Percentiles rank a stretch among this genome's conserved stretches.
phyloP scores from a whole-genome alignment of 2,888 invertebrate species.

The Tenthredo notha region DNA sequence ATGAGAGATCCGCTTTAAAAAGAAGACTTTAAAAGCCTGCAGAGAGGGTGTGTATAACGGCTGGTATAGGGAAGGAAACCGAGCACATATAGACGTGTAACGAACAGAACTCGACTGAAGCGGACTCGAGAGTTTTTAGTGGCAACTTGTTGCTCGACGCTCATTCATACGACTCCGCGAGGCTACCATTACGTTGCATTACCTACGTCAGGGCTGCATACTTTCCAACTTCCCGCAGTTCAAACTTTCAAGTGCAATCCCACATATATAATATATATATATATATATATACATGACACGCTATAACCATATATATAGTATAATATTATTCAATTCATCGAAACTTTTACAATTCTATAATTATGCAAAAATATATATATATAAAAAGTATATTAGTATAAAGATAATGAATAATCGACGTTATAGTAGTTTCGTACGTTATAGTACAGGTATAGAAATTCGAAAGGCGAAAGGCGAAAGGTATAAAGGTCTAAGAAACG shows the following conservation, averaged over 20 bases:
- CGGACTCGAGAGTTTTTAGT: conserved; percentile 79
- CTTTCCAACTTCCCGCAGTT: conserved; percentile 54
- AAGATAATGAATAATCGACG: not conserved
- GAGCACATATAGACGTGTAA: conserved; percentile 77
- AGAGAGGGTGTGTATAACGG: conserved; percentile 78
- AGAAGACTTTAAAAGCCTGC: conserved; percentile 79
- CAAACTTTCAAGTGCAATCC: conserved; percentile 33
- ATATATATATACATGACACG: not conserved
- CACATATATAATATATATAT: too few species aligned
- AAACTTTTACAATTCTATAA: conserved; percentile 77
- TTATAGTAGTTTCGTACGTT: not conserved
- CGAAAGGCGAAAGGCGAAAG: too few species aligned
- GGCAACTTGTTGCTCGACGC: conserved; percentile 79
- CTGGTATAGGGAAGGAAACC: conserved; percentile 76
- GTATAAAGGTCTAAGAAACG: conserved; percentile 1
- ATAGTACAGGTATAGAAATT: too few species aligned
- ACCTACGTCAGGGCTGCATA: conserved; percentile 68
- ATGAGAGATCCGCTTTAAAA: conserved; percentile 78
- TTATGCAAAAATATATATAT: too few species aligned
- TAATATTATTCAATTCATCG: not conserved
- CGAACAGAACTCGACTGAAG: conserved; percentile 78
- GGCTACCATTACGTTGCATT: conserved; percentile 78
- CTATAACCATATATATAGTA: not conserved
- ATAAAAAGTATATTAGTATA: not conserved
- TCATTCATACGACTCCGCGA: conserved; percentile 79